Conservation (phyloP, 1,140 invertebrate species). For the Drosophila novamexicana region DNA sequence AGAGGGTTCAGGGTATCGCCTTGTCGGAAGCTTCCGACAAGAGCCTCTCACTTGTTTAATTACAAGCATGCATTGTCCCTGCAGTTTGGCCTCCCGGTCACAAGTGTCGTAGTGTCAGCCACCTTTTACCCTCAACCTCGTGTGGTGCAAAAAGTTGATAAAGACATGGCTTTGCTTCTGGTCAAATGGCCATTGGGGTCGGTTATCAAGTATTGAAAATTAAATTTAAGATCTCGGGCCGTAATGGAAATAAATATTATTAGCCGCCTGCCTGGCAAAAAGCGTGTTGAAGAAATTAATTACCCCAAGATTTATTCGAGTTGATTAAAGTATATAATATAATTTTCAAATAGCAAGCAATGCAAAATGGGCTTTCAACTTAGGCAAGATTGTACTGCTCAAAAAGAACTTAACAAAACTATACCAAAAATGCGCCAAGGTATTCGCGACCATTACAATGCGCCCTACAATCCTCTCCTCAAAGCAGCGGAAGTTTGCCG, state of each 20-base stretch:
- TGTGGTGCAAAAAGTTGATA: slow-evolving; percentile 3
- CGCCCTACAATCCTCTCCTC: background rate
- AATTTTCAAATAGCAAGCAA: slow-evolving; percentile 66
- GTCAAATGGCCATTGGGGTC: slow-evolving; percentile 10
- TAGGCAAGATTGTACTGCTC: too few species aligned
- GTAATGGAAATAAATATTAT: slow-evolving; percentile 65
- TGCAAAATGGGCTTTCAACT: slow-evolving; percentile 34
- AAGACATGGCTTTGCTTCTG: slow-evolving; percentile 9
- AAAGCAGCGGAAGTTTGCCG: slow-evolving; percentile 39
- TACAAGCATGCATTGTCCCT: too few species aligned
- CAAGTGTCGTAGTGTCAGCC: slow-evolving; percentile 7
- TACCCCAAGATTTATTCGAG: slow-evolving; percentile 69
- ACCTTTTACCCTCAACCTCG: slow-evolving; percentile 18
- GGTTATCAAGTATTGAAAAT: slow-evolving; percentile 55
- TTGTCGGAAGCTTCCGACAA: too few species aligned
- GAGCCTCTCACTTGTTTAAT: too few species aligned
- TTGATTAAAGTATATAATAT: slow-evolving; percentile 70
- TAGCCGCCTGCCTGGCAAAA: background rate
- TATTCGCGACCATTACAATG: slow-evolving; percentile 53
- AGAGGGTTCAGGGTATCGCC: too few species aligned
- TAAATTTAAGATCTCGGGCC: slow-evolving; percentile 50
- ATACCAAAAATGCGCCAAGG: slow-evolving; percentile 42
- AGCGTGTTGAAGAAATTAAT: too few species aligned
- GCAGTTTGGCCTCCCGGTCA: slow-evolving; percentile 22
- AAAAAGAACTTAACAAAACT: too few species aligned